Percentiles rank a stretch among this genome's conserved stretches.
Evolutionary conservation across 2,797 vertebrate species (phyloP).

Genomic region (Pitangus sulphuratus): DNA sequence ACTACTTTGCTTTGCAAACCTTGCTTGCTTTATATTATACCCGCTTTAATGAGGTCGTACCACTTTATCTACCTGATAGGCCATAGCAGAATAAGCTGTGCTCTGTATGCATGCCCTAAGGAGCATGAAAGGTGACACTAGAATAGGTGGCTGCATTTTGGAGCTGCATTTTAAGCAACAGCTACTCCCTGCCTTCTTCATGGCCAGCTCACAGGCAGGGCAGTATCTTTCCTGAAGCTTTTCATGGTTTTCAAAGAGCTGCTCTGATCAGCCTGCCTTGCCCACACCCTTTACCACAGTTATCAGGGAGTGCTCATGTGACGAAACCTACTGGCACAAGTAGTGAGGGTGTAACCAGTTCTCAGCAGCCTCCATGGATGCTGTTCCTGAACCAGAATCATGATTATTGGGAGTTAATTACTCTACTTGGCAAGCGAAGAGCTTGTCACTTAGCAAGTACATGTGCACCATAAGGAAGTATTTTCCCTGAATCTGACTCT

Average conservation of each 20-base stretch:
- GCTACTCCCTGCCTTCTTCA: not conserved
- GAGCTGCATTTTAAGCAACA: not conserved
- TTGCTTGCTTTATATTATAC: not conserved
- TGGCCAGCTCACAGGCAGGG: not conserved
- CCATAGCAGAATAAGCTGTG: not conserved
- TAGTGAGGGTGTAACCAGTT: not conserved
- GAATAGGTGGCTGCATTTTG: not conserved
- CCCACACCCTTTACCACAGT: not conserved
- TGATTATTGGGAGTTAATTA: not conserved
- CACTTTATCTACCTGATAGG: not conserved
- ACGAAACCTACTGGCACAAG: not conserved
- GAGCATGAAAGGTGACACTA: not conserved
- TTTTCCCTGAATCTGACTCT: fast-evolving
- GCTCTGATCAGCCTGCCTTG: not conserved
- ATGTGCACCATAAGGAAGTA: fast-evolving
- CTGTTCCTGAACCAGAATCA: not conserved
- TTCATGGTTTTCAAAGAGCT: not conserved
- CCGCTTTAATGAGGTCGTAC: not conserved
- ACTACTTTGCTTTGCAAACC: not conserved
- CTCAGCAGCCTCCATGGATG: fast-evolving
- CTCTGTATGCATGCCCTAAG: not conserved
- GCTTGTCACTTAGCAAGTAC: not conserved
- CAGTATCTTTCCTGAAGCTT: not conserved
- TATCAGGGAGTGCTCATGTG: not conserved
- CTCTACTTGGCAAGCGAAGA: not conserved